phyloP scores from a whole-genome alignment of 2,113 vertebrate species.

The Anarrhichthys ocellatus region DNA sequence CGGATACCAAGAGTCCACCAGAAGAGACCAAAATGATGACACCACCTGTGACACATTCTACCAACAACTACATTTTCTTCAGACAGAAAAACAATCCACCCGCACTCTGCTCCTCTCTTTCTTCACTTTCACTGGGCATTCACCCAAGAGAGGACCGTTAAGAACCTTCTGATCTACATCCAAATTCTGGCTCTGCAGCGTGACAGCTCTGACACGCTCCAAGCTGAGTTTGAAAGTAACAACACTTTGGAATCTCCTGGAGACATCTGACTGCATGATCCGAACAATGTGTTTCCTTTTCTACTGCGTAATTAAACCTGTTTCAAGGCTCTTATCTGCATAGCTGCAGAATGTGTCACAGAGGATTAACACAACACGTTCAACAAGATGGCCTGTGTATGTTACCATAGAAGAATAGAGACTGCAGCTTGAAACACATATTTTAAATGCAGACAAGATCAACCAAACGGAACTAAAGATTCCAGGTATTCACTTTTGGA shows the following conservation, averaged over 20 bases:
- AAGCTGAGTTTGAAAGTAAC: conserved; percentile 52
- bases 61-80: not conserved
- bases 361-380: conserved; percentile 2
- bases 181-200: not conserved
- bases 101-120: not conserved
- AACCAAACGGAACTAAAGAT: not conserved
- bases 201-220: conserved; percentile 38
- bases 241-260: conserved; percentile 26
- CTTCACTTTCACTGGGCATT: conserved; percentile 53
- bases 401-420: not conserved
- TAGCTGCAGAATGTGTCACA: conserved; percentile 25
- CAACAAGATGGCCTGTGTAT: not conserved
- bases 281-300: conserved; percentile 60
- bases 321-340: conserved; percentile 52
- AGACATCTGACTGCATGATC: conserved; percentile 58
- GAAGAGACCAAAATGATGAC: not conserved
- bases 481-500: not conserved
- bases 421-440: not conserved
- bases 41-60: not conserved
- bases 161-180: not conserved
- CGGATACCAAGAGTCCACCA: not conserved
- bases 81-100: not conserved
- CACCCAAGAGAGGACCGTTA: not conserved
- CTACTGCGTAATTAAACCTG: conserved; percentile 41
- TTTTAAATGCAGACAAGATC: not conserved